These are phyloP conservation scores for Drosophila varians DNA, from an alignment of 1,140 invertebrate genomes.

Conservation along the genomic window DNA sequence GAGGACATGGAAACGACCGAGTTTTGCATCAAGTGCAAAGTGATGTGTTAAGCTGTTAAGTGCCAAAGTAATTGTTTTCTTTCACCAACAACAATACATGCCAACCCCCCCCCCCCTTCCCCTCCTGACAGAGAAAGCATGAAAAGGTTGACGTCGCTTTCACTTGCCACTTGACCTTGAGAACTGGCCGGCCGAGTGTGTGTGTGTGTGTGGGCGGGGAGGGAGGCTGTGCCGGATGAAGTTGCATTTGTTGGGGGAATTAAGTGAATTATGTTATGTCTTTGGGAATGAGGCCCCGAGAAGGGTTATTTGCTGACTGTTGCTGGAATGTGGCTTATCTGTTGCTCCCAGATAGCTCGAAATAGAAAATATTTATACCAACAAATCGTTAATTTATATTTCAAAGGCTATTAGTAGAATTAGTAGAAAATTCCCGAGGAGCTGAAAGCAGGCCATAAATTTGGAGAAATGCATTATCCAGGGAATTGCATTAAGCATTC, in stretches of 20 bases:
- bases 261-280: conserved; percentile 56
- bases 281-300: conserved; percentile 15
- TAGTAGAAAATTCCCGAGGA: background rate
- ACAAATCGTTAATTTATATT: background rate
- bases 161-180: conserved; percentile 78
- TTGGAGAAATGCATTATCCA: background rate
- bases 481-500: background rate
- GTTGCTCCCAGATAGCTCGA: background rate
- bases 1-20: conserved; percentile 24
- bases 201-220: background rate
- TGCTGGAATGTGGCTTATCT: background rate
- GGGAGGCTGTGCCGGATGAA: conserved; percentile 10
- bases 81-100: conserved; percentile 52
- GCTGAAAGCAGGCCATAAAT: background rate
- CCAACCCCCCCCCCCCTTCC: too few species aligned
- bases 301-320: background rate
- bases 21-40: conserved; percentile 71
- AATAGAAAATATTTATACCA: background rate
- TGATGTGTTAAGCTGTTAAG: conserved; percentile 82
- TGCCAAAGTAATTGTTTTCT: conserved; percentile 83
- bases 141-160: conserved; percentile 58
- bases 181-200: background rate
- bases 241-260: conserved; percentile 34
- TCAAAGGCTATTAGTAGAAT: too few species aligned
- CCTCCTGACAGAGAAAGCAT: conserved; percentile 11